phyloP scores from a whole-genome alignment of 2,113 vertebrate genomes.

The Bucco capensis region DNA sequence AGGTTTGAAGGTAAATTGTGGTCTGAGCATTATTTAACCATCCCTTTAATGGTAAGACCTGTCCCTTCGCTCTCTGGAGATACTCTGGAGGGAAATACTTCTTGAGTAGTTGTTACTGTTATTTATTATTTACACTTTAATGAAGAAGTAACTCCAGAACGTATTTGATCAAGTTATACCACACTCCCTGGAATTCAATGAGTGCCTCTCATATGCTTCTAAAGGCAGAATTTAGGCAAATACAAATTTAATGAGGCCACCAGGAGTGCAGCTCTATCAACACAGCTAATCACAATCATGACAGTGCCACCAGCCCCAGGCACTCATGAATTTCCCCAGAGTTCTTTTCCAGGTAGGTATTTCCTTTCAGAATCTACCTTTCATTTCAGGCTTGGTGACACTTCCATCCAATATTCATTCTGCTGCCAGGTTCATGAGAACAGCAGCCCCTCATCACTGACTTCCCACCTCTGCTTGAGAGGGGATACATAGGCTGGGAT shows the following conservation, averaged over 20 bases:
- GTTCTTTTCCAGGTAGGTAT: not conserved
- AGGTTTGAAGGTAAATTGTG: not conserved
- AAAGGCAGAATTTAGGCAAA: not conserved
- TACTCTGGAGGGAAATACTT: not conserved
- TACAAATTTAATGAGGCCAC: not conserved
- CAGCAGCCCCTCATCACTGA: not conserved
- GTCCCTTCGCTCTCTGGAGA: not conserved
- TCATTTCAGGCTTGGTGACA: not conserved
- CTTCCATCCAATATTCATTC: not conserved
- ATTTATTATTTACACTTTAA: constrained; percentile 27
- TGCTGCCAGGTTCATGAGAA: not conserved
- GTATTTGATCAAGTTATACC: not conserved
- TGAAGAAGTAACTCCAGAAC: not conserved
- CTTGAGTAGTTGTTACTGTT: not conserved
- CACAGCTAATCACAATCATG: not conserved
- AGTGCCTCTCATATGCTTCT: not conserved
- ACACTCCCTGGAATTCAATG: not conserved
- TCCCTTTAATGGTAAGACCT: not conserved
- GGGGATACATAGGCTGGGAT: not conserved
- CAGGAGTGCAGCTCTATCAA: not conserved
- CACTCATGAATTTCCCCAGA: not conserved
- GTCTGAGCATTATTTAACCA: not conserved
- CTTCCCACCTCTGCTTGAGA: not conserved
- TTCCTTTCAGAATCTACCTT: not conserved
- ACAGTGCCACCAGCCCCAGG: not conserved